Percentiles rank a stretch among this genome's conserved stretches.
phyloP scores from a whole-genome alignment of 2,888 invertebrate species.

The Heliconius ismenius region DNA sequence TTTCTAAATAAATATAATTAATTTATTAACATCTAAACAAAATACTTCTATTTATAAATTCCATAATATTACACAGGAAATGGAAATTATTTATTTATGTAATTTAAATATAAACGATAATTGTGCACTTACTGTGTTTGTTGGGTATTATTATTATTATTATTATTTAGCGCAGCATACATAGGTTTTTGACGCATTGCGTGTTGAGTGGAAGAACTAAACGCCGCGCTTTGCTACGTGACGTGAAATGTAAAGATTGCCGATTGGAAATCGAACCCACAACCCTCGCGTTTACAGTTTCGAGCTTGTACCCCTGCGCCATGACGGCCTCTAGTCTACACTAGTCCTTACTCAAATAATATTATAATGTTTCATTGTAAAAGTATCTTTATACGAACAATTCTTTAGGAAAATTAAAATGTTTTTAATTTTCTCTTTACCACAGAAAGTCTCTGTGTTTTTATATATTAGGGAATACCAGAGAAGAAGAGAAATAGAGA shows the following conservation, averaged over 20 bases:
- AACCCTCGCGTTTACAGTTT: too few relatives aligned
- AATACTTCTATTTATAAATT: neutral
- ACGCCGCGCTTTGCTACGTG: too few relatives aligned
- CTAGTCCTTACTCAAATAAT: neutral
- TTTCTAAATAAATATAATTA: neutral
- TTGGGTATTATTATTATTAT: too few relatives aligned
- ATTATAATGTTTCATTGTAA: neutral
- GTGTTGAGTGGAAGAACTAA: too few relatives aligned
- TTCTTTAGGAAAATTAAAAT: neutral
- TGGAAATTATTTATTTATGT: neutral
- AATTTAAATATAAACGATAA: neutral
- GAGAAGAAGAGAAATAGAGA: too few relatives aligned
- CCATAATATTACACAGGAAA: neutral
- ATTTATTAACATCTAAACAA: neutral
- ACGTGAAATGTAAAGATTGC: too few relatives aligned
- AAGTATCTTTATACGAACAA: neutral
- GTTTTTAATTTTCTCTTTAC: neutral
- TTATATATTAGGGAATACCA: neutral
- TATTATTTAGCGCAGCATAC: too few relatives aligned
- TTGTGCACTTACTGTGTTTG: neutral
- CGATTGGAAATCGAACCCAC: too few relatives aligned
- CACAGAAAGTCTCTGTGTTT: neutral
- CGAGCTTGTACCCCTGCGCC: too few relatives aligned
- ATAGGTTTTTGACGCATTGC: too few relatives aligned
- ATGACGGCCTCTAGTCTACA: neutral